Base-by-base conservation (phyloP, 2,797 vertebrate species). In the Denticeps clupeoides region DNA sequence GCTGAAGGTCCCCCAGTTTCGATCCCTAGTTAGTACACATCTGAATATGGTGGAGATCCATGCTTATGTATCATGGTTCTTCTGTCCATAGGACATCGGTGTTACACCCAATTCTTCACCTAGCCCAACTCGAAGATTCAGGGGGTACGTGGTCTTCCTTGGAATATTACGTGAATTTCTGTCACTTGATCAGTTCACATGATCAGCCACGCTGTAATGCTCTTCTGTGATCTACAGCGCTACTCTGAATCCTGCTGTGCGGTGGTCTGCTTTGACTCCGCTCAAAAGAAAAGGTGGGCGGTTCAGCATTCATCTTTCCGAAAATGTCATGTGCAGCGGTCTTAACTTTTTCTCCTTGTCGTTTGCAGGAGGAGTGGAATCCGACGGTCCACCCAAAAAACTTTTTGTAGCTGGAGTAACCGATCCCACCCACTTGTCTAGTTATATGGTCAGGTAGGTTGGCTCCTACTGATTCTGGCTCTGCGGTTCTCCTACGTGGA, bases 381-480 rank as follows among this genome's bases (percentile, higher is more conserved):
- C 80, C 7, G 84, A 86, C 4, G 81, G 76, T 15, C 84, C 84
- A 1, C 84, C 84, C 2, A 86, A 86, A 68, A 86, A 86, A 56
- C 82, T 86, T 1, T 86, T 86, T 67, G 80, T 86, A 52, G 80
- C 82, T 0, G 84, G 82, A 51, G 82, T 86, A 23, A 73, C 79
- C 16, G 82, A 83, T 21, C 72, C 84, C 7, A 16, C 75, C 55
- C 77, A 81, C 51, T 67, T 65, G 54, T 76, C 75, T 55, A 81
- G 73, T 65, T 84, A 77, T 67, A 76, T 74, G 1, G 65, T 83
- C 58, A 84, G 82, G 83, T 86, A 47, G 70, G 67, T n/a, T n/a
- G n/a, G n/a, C n/a, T n/a, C n/a, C n/a, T n/a, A n/a, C n/a, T n/a
- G n/a, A n/a, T n/a, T n/a, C n/a, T n/a, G n/a, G n/a, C n/a, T n/a